Conservation (phyloP, 1,140 invertebrate species). For the Zelostemma sp. region DNA sequence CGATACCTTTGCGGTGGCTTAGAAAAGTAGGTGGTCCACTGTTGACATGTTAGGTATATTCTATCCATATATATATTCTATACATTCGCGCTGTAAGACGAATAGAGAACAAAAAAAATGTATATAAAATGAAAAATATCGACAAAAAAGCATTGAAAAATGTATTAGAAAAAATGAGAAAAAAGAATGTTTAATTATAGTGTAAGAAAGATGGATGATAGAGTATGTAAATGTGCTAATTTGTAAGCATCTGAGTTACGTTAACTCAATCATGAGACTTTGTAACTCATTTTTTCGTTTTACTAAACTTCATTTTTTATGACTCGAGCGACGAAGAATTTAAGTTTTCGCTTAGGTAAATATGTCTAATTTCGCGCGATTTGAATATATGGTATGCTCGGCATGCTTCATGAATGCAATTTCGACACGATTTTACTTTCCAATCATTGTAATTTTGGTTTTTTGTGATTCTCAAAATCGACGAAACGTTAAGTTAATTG, state of each 20-base stretch:
- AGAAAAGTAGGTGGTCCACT: slow-evolving; percentile 35
- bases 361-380: too few species aligned
- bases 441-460: background rate
- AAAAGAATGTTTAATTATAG: background rate
- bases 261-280: background rate
- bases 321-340: background rate
- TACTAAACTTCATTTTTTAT: background rate
- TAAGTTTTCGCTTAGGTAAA: background rate
- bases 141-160: slow-evolving; percentile 36
- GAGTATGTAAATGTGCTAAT: background rate
- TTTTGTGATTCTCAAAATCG: too few species aligned
- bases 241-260: background rate
- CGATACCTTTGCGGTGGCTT: slow-evolving; percentile 43
- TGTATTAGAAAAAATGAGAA: slow-evolving; percentile 19
- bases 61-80: slow-evolving; percentile 45
- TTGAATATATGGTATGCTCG: background rate
- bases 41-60: slow-evolving; percentile 50
- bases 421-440: too few species aligned
- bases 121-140: slow-evolving; percentile 51
- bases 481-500: too few species aligned
- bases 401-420: background rate
- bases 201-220: background rate
- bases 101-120: slow-evolving; percentile 47
- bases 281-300: background rate
- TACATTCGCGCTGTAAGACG: slow-evolving; percentile 41